phyloP scores from a whole-genome alignment of 2,888 invertebrate genomes.

The Diaperis boleti region DNA sequence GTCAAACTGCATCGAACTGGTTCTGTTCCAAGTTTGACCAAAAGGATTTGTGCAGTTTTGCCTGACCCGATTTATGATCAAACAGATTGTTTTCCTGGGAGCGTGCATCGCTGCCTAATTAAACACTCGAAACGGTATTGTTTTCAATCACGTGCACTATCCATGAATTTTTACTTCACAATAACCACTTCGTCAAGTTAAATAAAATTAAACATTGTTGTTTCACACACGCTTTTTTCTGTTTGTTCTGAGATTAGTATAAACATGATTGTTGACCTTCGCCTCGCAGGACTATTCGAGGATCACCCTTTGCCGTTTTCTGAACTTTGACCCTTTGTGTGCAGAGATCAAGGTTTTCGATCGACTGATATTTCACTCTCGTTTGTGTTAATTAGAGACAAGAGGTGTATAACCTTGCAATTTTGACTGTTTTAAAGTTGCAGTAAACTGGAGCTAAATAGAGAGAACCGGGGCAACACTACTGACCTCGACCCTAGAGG shows the following conservation, averaged over 20 bases:
- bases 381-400: constrained; percentile 17
- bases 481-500: no score
- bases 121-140: constrained; percentile 22
- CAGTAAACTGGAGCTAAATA: no score
- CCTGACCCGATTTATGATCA: constrained; percentile 2
- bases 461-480: no score
- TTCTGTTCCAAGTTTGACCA: no score
- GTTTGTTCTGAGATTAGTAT: constrained; percentile 27
- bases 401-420: constrained; percentile 1
- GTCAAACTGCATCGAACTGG: constrained; percentile 20
- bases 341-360: constrained; percentile 13
- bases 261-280: constrained; percentile 30
- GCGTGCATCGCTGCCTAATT: constrained; percentile 2
- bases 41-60: background rate
- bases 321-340: constrained; percentile 19
- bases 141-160: constrained; percentile 24
- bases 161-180: constrained; percentile 30
- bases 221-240: constrained; percentile 21
- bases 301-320: constrained; percentile 12
- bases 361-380: constrained; percentile 6
- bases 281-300: constrained; percentile 10
- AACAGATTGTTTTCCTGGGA: background rate
- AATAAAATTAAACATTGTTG: constrained; percentile 27
- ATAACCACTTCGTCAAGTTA: constrained; percentile 27
- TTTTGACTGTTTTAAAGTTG: background rate